phyloP scores from a whole-genome alignment of 2,888 invertebrate species.

The Idaea straminata region DNA sequence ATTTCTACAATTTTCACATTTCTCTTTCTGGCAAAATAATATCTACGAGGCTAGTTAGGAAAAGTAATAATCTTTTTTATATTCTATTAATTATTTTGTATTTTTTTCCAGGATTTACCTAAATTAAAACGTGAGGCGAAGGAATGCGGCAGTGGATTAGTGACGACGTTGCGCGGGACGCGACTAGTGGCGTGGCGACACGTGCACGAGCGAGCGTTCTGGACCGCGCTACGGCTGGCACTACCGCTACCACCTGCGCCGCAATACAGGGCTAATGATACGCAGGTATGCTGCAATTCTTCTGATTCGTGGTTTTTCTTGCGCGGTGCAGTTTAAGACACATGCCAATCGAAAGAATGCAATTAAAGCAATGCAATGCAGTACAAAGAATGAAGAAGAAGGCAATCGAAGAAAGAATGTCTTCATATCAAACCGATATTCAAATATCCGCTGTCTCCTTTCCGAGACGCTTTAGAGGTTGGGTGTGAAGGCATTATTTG shows the following conservation, averaged over 20 bases:
- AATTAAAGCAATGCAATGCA: no score
- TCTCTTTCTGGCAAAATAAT: no score
- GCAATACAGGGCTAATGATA: slow-evolving; percentile 29
- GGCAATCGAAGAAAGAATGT: no score
- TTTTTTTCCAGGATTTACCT: slow-evolving; percentile 74
- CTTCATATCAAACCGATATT: no score
- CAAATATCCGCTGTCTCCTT: no score
- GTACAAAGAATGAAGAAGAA: no score
- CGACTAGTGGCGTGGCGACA: slow-evolving; percentile 77
- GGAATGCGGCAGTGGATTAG: slow-evolving; percentile 77
- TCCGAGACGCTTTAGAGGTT: no score
- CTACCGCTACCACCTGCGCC: slow-evolving; percentile 78
- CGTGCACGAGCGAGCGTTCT: slow-evolving; percentile 81
- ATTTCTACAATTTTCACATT: no score
- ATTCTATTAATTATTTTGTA: not conserved
- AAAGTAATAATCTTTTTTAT: not conserved
- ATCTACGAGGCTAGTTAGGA: not conserved
- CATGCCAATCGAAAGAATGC: no score
- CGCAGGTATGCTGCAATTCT: slow-evolving; percentile 4
- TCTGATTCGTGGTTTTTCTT: not conserved
- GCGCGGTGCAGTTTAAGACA: no score
- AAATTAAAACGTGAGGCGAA: slow-evolving; percentile 75
- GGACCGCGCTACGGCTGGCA: slow-evolving; percentile 82
- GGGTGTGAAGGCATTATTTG: no score
- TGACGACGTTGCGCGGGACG: slow-evolving; percentile 64